Evolutionary conservation across 2,888 invertebrate species (phyloP), one percentile per base, ranked within the genome.

Genomic region (Enchytraeus crypticus): DNA sequence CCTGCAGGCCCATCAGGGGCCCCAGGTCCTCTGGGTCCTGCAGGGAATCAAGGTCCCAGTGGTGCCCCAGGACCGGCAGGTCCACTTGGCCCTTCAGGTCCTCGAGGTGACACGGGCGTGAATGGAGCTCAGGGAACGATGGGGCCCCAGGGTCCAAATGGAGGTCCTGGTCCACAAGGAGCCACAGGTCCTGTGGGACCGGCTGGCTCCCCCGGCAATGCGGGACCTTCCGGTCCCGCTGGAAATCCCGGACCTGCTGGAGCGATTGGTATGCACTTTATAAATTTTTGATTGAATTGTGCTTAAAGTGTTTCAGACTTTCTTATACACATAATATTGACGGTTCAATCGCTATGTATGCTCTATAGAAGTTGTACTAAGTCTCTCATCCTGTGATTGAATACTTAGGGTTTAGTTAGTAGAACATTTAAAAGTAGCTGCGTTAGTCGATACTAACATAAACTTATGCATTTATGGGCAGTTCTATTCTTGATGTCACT

Each of bases 171-270:
- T 5, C 56, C 33, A 23, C 47, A 8, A 33, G 60, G 60, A 8
- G 33, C 59, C 26, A 47, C 46, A 30, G 63, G 61, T 11, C 21
- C 34, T 29, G 51, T 54, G 23, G 67, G 65, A 33, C 30, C 57
- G 23, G 30, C 53, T 29, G 68, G 68, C 23, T 46, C 47, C 1
- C 43, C 53, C 29, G 68, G 68, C 27, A 38, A 45, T 18, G 51
- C 38, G 14, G 67, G 65, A 21, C 56, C 33, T 27, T 21, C 59
- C 3, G 69, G 68, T 43, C 58, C 66, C 11, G 26, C 53, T 21
- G 69, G 69, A 27, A 34, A 30, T 21, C 57, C 49, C 27, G 70
- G 69, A 34, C 45, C 46, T 29, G 51, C 57, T 4, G 69, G 67
- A 26, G 53, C 23, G 11, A 59, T 26, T 26, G 56, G 56, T 21